A percentile compares a stretch with the other conserved stretches of the same genome.
phyloP scores from a whole-genome alignment of 64 coral and sea anemone species.

The Porites lutea region DNA sequence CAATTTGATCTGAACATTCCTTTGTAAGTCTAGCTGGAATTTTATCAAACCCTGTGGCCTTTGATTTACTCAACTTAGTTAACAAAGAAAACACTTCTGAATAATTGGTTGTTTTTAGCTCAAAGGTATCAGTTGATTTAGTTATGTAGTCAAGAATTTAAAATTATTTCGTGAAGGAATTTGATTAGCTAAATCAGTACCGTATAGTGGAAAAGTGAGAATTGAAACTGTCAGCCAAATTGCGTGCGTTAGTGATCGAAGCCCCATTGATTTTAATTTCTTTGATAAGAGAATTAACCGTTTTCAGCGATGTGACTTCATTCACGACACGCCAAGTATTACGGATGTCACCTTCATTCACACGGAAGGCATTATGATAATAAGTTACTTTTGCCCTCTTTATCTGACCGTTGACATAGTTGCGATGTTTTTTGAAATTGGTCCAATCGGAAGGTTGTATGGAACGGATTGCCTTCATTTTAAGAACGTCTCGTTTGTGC shows the following conservation, averaged over 20 bases:
- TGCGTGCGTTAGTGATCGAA: constrained; percentile 20
- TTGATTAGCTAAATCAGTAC: constrained; percentile 43
- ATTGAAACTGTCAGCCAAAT: constrained; percentile 52
- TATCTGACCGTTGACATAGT: not conserved
- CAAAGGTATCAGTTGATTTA: constrained; percentile 36
- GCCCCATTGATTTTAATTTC: not conserved
- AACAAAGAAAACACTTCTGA: constrained; percentile 17
- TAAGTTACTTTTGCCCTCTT: constrained; percentile 29
- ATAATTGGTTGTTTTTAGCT: constrained; percentile 53
- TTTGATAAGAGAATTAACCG: constrained; percentile 51
- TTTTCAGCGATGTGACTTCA: constrained; percentile 44
- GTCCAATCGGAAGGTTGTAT: not conserved
- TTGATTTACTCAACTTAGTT: constrained; percentile 37
- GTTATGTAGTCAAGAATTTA: constrained; percentile 19
- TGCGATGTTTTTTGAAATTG: too few species aligned
- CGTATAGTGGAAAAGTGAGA: constrained; percentile 60
- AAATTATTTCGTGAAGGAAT: constrained; percentile 24
- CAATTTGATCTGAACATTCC: too few species aligned
- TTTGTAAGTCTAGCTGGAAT: too few species aligned
- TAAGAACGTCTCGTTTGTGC: constrained; percentile 51
- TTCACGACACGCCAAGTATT: constrained; percentile 56
- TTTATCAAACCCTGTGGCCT: not conserved
- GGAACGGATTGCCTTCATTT: constrained; percentile 51
- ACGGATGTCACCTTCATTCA: constrained; percentile 53
- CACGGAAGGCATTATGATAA: constrained; percentile 28